Conservation (phyloP, 2,113 vertebrate species). For the Sylvicapra grimmia region DNA sequence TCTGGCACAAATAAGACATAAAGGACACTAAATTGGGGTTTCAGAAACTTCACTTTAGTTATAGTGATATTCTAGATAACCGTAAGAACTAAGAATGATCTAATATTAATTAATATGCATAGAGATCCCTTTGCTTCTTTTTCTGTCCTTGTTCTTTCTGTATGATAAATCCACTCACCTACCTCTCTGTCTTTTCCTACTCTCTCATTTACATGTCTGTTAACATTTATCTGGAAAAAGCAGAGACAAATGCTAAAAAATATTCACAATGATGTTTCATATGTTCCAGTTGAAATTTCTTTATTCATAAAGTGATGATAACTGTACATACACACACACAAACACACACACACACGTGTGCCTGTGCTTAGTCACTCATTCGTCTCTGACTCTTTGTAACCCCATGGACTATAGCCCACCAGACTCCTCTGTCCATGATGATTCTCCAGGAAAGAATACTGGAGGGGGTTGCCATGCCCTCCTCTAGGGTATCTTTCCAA, state of each 20-base stretch:
- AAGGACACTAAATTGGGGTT: background rate
- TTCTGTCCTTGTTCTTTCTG: background rate
- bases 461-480: background rate
- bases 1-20: background rate
- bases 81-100: background rate
- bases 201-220: background rate
- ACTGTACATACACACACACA: background rate
- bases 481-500: background rate
- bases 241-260: background rate
- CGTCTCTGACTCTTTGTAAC: background rate
- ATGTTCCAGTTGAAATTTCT: background rate
- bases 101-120: background rate
- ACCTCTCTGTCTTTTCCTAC: rapidly evolving
- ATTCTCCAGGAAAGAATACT: background rate
- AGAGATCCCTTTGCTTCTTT: background rate
- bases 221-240: background rate
- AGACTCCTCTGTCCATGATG: background rate
- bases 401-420: background rate
- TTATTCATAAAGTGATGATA: background rate
- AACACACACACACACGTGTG: background rate
- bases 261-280: background rate
- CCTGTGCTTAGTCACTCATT: background rate
- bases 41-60: background rate
- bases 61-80: background rate
- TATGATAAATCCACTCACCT: background rate